Conservation (phyloP, 2,113 vertebrate species). For the Merops nubicus region DNA sequence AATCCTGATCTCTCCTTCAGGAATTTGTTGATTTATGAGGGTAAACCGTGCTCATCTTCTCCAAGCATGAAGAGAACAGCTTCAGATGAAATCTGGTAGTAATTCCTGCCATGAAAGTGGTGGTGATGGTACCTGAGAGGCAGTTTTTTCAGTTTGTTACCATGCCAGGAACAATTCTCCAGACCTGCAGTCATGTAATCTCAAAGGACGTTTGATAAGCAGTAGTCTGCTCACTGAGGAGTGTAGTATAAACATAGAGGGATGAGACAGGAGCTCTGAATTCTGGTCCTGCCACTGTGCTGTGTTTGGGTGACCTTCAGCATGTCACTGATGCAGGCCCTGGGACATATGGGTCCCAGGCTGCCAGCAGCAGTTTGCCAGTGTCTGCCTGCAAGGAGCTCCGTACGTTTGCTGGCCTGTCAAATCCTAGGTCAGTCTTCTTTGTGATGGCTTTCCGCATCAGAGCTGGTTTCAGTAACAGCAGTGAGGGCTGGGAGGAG, state of each 20-base stretch:
- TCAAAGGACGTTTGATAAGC: background rate
- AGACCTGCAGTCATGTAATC: background rate
- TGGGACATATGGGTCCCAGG: background rate
- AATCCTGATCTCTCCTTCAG: conserved; percentile 18
- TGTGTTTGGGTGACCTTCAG: background rate
- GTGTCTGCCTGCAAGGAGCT: background rate
- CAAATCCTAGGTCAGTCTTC: background rate
- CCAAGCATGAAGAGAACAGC: background rate
- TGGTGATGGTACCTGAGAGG: background rate
- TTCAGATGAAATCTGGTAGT: background rate
- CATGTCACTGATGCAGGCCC: rapidly evolving
- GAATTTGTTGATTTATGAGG: conserved; percentile 38
- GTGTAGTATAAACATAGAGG: background rate
- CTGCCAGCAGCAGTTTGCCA: background rate
- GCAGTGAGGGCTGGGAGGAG: background rate
- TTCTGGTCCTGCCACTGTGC: background rate
- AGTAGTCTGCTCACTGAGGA: background rate
- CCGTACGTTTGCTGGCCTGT: background rate
- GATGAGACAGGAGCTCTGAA: background rate
- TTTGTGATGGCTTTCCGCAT: background rate
- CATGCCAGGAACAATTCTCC: background rate
- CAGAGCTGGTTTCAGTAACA: background rate
- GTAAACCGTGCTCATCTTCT: conserved; percentile 22
- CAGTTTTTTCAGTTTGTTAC: background rate
- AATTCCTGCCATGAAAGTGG: background rate